These are phyloP conservation scores for Alcis repandata DNA, from an alignment of 2,888 invertebrate genomes.

Conservation along the genomic window DNA sequence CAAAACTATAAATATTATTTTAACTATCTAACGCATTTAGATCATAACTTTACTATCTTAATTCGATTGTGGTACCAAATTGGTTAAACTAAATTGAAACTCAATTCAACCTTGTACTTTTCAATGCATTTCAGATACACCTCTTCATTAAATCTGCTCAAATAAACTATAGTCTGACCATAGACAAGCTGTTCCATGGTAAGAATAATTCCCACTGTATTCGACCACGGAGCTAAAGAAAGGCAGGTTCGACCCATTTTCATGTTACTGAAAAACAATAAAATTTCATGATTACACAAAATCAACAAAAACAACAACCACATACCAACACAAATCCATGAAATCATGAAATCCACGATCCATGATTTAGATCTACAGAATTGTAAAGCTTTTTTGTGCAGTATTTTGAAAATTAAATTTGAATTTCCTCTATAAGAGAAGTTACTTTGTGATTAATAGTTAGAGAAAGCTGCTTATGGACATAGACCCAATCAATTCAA, in stretches of 20 bases:
- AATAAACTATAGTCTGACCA: constrained; percentile 57
- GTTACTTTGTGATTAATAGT: constrained; percentile 34
- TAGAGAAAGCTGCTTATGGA: constrained; percentile 38
- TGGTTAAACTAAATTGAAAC: background rate
- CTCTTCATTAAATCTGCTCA: constrained; percentile 64
- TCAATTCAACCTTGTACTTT: constrained; percentile 69
- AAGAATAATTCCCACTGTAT: constrained; percentile 63
- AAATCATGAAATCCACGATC: no score
- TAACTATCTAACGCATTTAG: no score
- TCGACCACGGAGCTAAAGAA: constrained; percentile 69
- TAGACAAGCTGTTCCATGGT: constrained; percentile 53
- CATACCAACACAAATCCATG: no score
- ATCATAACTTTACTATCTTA: no score
- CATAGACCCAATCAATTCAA: constrained; percentile 36
- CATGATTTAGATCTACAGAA: no score
- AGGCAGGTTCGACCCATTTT: constrained; percentile 48
- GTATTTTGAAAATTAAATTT: background rate
- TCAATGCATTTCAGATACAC: constrained; percentile 65
- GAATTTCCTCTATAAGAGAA: constrained; percentile 5
- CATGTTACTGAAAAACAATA: constrained; percentile 43
- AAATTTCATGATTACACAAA: background rate
- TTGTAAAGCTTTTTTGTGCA: background rate
- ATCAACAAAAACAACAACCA: background rate
- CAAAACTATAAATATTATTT: no score
- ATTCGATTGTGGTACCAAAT: no score